phyloP scores from a whole-genome alignment of 1,140 invertebrate species.

The Drosophila mojavensis region DNA sequence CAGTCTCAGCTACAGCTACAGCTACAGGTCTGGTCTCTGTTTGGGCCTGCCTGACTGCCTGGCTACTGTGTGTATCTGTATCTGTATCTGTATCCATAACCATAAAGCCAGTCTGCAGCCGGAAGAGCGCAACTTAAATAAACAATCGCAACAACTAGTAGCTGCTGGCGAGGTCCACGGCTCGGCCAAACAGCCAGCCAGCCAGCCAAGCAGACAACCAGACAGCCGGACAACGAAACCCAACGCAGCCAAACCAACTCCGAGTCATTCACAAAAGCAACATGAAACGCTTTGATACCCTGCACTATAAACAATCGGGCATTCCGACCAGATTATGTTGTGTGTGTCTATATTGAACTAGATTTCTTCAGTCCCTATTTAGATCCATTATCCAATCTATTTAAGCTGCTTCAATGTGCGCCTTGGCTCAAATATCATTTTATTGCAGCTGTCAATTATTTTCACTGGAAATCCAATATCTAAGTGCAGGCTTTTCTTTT shows the following conservation, averaged over 20 bases:
- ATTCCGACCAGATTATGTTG: background rate
- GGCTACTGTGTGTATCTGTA: slow-evolving; percentile 36
- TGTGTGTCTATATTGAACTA: too few relatives aligned
- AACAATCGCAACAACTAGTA: slow-evolving; percentile 66
- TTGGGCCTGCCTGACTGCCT: slow-evolving; percentile 18
- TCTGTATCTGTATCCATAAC: slow-evolving; percentile 66
- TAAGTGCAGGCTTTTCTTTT: too few relatives aligned
- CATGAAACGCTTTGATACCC: slow-evolving; percentile 39
- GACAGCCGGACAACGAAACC: slow-evolving; percentile 7
- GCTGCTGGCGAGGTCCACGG: slow-evolving; percentile 12
- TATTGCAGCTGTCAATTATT: too few relatives aligned
- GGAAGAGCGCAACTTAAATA: slow-evolving; percentile 71
- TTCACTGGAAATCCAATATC: too few relatives aligned
- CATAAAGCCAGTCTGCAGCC: slow-evolving; percentile 68
- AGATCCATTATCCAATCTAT: too few relatives aligned
- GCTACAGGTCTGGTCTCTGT: slow-evolving; percentile 3
- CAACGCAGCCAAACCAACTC: slow-evolving; percentile 1
- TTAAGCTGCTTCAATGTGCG: too few relatives aligned
- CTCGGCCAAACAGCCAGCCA: background rate
- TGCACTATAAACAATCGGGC: slow-evolving; percentile 8
- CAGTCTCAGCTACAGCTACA: background rate
- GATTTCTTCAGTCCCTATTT: too few relatives aligned
- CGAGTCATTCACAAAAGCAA: slow-evolving; percentile 68
- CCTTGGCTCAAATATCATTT: too few relatives aligned
- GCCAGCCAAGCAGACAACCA: slow-evolving; percentile 15